Base-by-base conservation (phyloP, 2,113 vertebrate genomes). In the Atherinomorus stipes region DNA sequence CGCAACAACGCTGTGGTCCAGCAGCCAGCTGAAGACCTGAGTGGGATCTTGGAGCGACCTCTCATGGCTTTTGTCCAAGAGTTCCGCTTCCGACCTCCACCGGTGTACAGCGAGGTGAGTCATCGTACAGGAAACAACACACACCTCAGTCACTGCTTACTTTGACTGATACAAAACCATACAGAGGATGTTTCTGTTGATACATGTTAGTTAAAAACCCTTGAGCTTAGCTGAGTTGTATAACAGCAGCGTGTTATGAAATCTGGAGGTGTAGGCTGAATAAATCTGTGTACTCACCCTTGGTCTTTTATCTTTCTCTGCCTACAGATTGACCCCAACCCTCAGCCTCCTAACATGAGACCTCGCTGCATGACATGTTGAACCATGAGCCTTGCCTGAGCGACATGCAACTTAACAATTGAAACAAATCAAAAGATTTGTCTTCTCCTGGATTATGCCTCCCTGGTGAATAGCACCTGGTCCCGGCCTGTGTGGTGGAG, bases 341-440 rank as follows among this genome's bases (percentile, higher is more conserved):
- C 97, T 0, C 63, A 93, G 2, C 65, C 91, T 0, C 38, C 89
- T 15, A 86, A 12, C 81, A 93, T 93, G 69, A 93, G 96, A 71
- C 96, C 92, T 0, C 96, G 96, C 88, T 97, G 96, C 93, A 96
- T 97, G 98, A 99, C 98, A 7, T 98, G 96, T 85, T 99, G 95
- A 99, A 91, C 78, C 57, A 15, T 0, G 40, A 34, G 1, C 50
- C 70, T 64, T 60, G 16, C 64, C 60, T 6, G 0, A 61, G 77
- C 56, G 34, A 83, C 23, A 0, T 67, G 83, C 88, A 45, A 45
- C 19, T 76, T 82, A 11, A 64, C 76, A 60, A 73, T 64, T 18
- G 5, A 87, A 90, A 80, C 64, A 12, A 88, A 86, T 86, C 75
- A 74, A 76, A 88, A 90, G 92, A 91, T 91, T 85, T 86, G 78